Base-by-base conservation (phyloP, 1,140 invertebrate genomes). In the Helicoverpa armigera region DNA sequence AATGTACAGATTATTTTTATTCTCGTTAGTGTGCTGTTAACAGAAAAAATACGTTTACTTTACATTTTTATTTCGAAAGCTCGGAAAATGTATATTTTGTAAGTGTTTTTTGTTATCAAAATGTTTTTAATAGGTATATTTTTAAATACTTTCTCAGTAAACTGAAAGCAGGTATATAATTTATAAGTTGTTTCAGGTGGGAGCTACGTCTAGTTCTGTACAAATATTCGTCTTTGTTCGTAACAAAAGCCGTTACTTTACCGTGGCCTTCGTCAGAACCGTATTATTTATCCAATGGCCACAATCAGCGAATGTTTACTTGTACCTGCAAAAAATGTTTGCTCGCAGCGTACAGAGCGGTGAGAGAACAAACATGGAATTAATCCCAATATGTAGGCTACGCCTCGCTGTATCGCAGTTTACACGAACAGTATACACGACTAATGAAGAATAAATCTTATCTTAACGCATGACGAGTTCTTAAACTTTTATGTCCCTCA, bases 251-350 rank as follows among this genome's bases (percentile, higher is more conserved):
- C 53, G 70, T 73, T 43, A 73, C 53, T 58, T 58, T 43, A 9
- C n/a, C 70, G 70, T 54, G 53, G 70, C 53, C 51, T 43, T 51
- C 48, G 58, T 43, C 53, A 73, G 58, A 73, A 73, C 51, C 53
- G 54, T 73, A 73, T 58, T 82, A 79, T 85, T 85, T 80, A 72
- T 18, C 51, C 74, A 60, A 80, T 69, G 67, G 80, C 74, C 81
- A 83, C 86, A 88, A 85, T 86, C 85, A 84, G 63, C 35, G 81
- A 54, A 29, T 85, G 81, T 85, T 85, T 83, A 72, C 73, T 81
- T 82, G 78, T 83, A 73, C 56, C 65, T 76, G 75, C 53, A 69
- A 81, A 81, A 85, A 85, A 80, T 80, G 48, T 80, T 80, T 80
- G 58, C 70, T 29, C 72, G 58, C 29, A 80, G n/a, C 70, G 70